Evolutionary conservation across 2,888 invertebrate genomes (phyloP).

Genomic region (Lymantria monacha): DNA sequence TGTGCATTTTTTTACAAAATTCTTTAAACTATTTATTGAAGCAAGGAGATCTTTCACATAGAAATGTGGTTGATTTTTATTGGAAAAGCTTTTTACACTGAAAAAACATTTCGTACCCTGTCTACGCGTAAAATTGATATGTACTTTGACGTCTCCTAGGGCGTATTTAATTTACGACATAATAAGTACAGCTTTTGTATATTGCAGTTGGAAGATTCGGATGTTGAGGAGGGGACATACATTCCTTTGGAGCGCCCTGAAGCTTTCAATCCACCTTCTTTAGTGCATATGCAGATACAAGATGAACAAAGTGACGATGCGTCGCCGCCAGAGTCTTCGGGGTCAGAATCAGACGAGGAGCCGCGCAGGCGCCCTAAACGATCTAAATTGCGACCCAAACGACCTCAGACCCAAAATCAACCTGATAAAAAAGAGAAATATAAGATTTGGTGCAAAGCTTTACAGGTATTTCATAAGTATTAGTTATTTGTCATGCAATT

Average conservation of each 20-base stretch:
- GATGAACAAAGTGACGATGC: constrained; percentile 83
- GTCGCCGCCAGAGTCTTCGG: constrained; percentile 73
- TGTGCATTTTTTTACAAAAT: constrained; percentile 9
- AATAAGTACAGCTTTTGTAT: background rate
- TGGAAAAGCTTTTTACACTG: no score
- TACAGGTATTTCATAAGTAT: constrained; percentile 55
- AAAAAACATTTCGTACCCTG: no score
- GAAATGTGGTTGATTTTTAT: no score
- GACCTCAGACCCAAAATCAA: constrained; percentile 50
- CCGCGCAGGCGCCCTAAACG: constrained; percentile 76
- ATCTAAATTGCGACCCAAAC: constrained; percentile 66
- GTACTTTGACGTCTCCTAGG: background rate
- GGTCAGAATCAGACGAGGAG: constrained; percentile 84
- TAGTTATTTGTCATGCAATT: background rate
- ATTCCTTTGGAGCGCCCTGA: constrained; percentile 82
- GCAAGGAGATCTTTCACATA: background rate
- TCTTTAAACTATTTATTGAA: background rate
- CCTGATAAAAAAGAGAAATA: constrained; percentile 85
- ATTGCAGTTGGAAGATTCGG: constrained; percentile 74
- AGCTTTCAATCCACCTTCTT: constrained; percentile 74
- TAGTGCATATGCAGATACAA: constrained; percentile 79
- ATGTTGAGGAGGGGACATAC: constrained; percentile 79
- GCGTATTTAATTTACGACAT: constrained; percentile 1
- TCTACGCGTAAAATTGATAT: background rate
- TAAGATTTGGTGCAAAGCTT: constrained; percentile 88